Percentiles rank a stretch among this genome's conserved stretches.
phyloP scores from a whole-genome alignment of 1,140 invertebrate genomes.

The Caligus rogercresseyi region DNA sequence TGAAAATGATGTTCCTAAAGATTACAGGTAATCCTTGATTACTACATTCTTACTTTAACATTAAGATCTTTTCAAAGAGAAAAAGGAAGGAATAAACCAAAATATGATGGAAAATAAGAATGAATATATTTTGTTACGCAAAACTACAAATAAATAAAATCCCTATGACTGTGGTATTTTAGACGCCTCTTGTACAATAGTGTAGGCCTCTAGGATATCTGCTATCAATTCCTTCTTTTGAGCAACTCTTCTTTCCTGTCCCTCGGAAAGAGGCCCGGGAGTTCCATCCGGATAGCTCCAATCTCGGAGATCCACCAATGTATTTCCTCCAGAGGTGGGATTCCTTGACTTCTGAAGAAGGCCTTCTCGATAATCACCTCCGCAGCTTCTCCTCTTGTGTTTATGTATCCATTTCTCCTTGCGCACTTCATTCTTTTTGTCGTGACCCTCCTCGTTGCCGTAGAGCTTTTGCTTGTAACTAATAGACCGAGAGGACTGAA shows the following conservation, averaged over 20 bases:
- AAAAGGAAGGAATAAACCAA: too few relatives aligned
- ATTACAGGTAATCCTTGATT: too few relatives aligned
- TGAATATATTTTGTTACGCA: too few relatives aligned
- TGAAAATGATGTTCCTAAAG: too few relatives aligned
- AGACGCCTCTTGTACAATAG: background rate
- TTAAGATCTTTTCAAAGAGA: too few relatives aligned
- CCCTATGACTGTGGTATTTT: too few relatives aligned
- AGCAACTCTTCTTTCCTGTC: background rate
- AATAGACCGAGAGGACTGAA: background rate
- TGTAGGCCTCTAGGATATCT: background rate
- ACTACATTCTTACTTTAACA: too few relatives aligned
- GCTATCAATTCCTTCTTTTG: background rate
- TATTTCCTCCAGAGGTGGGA: background rate
- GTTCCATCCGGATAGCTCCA: background rate
- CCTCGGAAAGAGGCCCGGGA: background rate
- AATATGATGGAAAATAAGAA: too few relatives aligned
- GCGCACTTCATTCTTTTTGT: slow-evolving; percentile 3
- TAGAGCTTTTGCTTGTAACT: background rate
- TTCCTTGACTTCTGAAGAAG: background rate
- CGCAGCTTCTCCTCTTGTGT: background rate
- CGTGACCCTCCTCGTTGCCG: slow-evolving; percentile 2
- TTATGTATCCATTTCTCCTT: slow-evolving; percentile 5
- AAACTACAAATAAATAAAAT: too few relatives aligned
- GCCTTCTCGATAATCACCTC: background rate
- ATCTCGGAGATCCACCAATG: background rate